These are phyloP conservation scores for Calliphora vicina DNA, from an alignment of 1,140 invertebrate genomes.

Conservation along the genomic window DNA sequence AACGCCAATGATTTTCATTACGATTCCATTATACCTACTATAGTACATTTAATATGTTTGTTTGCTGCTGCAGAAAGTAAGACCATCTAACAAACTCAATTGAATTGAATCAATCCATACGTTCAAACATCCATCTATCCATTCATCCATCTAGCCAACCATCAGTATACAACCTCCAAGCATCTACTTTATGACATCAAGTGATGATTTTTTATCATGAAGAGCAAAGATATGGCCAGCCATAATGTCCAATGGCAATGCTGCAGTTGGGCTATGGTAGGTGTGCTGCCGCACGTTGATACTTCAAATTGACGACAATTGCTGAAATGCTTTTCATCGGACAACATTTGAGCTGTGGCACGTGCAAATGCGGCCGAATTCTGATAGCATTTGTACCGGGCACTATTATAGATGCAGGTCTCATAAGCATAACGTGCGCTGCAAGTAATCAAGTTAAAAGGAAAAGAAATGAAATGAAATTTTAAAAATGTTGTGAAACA, in stretches of 20 bases:
- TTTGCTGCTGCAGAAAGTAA: no score
- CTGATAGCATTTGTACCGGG: slow-evolving; percentile 59
- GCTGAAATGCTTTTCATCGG: slow-evolving; percentile 58
- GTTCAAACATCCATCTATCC: no score
- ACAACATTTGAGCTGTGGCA: slow-evolving; percentile 59
- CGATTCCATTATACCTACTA: no score
- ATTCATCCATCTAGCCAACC: no score
- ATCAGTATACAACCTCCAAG: no score
- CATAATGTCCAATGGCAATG: slow-evolving; percentile 13
- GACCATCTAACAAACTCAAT: no score
- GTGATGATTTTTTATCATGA: not conserved
- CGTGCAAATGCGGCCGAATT: slow-evolving; percentile 58
- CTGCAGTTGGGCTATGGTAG: not conserved
- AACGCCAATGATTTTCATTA: no score
- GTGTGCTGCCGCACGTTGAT: slow-evolving; percentile 43
- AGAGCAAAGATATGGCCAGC: not conserved
- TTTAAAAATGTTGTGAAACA: not conserved
- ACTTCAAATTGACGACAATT: slow-evolving; percentile 56
- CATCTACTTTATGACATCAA: not conserved
- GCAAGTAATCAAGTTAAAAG: slow-evolving; percentile 36
- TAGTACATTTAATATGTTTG: no score
- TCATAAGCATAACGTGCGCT: slow-evolving; percentile 59
- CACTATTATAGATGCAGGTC: slow-evolving; percentile 61
- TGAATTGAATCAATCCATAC: no score
- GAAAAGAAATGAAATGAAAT: not conserved